Evolutionary conservation across 1,140 invertebrate genomes (phyloP).

Genomic region (Phymorhynchus buccinoides): DNA sequence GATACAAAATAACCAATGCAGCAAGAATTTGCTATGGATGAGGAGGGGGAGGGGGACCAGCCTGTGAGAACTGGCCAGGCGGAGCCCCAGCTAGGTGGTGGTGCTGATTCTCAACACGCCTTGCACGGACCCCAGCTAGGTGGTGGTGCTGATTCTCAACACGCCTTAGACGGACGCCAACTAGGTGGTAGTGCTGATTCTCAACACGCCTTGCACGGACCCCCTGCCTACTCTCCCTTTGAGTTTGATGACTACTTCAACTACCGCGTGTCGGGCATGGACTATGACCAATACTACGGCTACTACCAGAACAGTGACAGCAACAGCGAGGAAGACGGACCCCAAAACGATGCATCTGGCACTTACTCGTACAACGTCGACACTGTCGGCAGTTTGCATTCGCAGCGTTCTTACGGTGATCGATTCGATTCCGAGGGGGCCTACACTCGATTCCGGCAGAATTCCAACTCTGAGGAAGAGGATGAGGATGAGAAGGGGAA

Average conservation of each 20-base stretch:
- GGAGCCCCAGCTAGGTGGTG: not conserved
- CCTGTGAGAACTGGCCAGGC: not conserved
- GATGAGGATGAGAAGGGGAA: conserved; percentile 30
- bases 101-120: too few relatives aligned
- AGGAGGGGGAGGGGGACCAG: not conserved
- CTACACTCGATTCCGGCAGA: not conserved
- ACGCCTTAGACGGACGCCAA: too few relatives aligned
- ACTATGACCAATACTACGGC: not conserved
- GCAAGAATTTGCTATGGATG: not conserved
- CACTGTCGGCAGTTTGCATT: not conserved
- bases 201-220: not conserved
- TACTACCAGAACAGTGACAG: conserved; percentile 1
- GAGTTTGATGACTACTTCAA: not conserved
- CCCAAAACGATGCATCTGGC: not conserved
- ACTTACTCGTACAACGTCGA: not conserved
- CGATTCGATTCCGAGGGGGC: not conserved
- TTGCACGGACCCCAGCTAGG: too few relatives aligned
- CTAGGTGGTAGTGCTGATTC: too few relatives aligned
- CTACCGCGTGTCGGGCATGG: not conserved
- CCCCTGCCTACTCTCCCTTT: not conserved
- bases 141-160: not conserved
- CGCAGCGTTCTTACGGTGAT: not conserved
- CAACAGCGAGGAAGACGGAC: not conserved
- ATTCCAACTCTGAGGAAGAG: conserved; percentile 38
- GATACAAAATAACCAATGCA: not conserved